Evolutionary conservation across 2,888 invertebrate species (phyloP).

Genomic region (Prosopocoilus inquinatus): DNA sequence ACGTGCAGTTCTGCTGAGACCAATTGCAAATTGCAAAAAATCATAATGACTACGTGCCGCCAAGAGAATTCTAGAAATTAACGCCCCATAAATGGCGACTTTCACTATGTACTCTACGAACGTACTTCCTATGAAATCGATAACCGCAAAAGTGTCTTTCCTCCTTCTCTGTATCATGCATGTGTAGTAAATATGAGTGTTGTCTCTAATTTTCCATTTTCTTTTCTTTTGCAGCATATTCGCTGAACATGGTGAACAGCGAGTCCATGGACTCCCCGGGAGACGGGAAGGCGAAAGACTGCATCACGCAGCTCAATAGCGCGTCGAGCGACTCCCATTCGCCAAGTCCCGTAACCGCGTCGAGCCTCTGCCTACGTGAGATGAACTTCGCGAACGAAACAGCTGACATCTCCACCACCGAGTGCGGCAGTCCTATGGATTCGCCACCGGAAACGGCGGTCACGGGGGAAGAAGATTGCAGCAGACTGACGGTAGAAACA

Average conservation of each 20-base stretch:
- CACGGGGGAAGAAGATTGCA: slow-evolving; percentile 28
- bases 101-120: neutral
- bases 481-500: slow-evolving; percentile 18
- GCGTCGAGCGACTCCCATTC: slow-evolving; percentile 25
- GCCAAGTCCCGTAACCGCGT: slow-evolving; percentile 33
- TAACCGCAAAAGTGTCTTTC: too few relatives aligned
- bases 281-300: slow-evolving; percentile 39
- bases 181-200: neutral
- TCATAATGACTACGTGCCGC: too few relatives aligned
- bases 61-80: too few relatives aligned
- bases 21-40: too few relatives aligned
- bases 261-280: slow-evolving; percentile 41
- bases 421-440: slow-evolving; percentile 32
- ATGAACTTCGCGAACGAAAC: slow-evolving; percentile 33
- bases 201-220: slow-evolving; percentile 7
- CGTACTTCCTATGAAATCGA: too few relatives aligned
- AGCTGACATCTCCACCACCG: slow-evolving; percentile 33
- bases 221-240: slow-evolving; percentile 10
- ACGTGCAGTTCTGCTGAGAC: too few relatives aligned
- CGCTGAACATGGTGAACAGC: slow-evolving; percentile 44
- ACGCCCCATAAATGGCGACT: neutral
- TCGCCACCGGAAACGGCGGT: slow-evolving; percentile 36
- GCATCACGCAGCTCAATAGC: slow-evolving; percentile 35
- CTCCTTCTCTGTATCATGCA: too few relatives aligned
- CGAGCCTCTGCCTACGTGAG: slow-evolving; percentile 32